These are phyloP conservation scores for Lasioglossum villosulum DNA, from an alignment of 2,888 invertebrate genomes.

Conservation along the genomic window DNA sequence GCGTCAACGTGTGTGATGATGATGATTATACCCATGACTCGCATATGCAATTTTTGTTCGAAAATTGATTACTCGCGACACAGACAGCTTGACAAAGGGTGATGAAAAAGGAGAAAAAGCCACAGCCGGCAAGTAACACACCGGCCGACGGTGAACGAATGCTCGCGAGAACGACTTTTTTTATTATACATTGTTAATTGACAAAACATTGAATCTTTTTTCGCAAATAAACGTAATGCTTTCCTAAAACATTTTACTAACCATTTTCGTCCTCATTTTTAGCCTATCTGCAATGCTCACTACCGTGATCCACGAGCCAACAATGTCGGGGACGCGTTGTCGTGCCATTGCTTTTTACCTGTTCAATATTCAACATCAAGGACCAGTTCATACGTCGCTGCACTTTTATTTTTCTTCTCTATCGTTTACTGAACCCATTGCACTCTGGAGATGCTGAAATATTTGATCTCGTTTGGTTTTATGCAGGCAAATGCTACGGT, in stretches of 20 bases:
- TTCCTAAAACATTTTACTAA: slow-evolving; percentile 81
- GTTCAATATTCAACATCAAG: not conserved
- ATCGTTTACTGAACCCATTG: not conserved
- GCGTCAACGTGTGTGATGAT: slow-evolving; percentile 12
- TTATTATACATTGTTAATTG: slow-evolving; percentile 78
- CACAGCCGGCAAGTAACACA: slow-evolving; percentile 65
- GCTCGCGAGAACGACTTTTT: slow-evolving; percentile 59
- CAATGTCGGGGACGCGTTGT: slow-evolving; percentile 27
- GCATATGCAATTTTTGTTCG: slow-evolving; percentile 17
- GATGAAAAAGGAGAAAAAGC: slow-evolving; percentile 37
- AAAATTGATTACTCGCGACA: slow-evolving; percentile 14
- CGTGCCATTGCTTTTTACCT: not conserved
- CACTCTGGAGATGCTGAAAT: not conserved
- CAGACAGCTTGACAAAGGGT: slow-evolving; percentile 80
- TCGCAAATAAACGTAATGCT: slow-evolving; percentile 83
- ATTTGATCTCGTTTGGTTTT: too few relatives aligned
- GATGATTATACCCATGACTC: slow-evolving; percentile 7
- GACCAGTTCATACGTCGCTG: not conserved
- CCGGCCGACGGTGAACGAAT: slow-evolving; percentile 42
- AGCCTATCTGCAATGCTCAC: slow-evolving; percentile 40
- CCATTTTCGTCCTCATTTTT: slow-evolving; percentile 73
- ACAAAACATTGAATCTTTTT: slow-evolving; percentile 70
- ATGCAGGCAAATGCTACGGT: not conserved
- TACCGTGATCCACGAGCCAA: slow-evolving; percentile 4
- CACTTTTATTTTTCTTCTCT: not conserved